These are phyloP conservation scores for Stictonetta naevosa DNA, from an alignment of 2,113 vertebrate species.

Conservation along the genomic window DNA sequence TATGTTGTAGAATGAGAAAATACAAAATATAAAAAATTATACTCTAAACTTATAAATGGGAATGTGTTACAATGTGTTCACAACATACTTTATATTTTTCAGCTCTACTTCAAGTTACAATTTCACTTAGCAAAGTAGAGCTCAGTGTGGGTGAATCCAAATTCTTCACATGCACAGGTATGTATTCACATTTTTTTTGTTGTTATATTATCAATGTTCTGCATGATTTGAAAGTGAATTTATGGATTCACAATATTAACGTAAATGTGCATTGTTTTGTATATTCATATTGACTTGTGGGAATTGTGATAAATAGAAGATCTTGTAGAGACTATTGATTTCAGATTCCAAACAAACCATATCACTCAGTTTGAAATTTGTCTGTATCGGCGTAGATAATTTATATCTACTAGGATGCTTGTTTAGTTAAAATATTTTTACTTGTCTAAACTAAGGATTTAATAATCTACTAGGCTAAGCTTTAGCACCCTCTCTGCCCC, in stretches of 20 bases:
- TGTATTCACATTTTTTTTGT: background rate
- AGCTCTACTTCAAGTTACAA: constrained; percentile 96
- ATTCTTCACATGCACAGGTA: constrained; percentile 99
- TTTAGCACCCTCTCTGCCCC: background rate
- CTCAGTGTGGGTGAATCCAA: constrained; percentile 98
- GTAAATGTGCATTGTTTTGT: background rate
- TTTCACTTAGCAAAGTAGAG: constrained; percentile 97
- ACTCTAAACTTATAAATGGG: background rate
- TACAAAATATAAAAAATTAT: background rate
- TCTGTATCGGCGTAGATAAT: background rate
- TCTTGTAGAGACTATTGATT: background rate
- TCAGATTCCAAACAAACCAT: background rate
- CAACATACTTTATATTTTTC: constrained; percentile 59
- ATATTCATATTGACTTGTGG: background rate
- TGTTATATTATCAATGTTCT: background rate
- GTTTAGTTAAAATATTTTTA: background rate
- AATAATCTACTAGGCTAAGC: background rate
- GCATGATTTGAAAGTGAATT: background rate
- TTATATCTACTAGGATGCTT: background rate
- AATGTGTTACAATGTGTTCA: background rate
- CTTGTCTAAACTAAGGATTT: background rate
- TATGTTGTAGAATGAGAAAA: background rate
- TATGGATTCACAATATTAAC: background rate
- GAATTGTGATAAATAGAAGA: background rate
- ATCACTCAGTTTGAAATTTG: constrained; percentile 3